These are phyloP conservation scores for Myanophis thanlyinensis DNA, from an alignment of 2,113 vertebrate genomes.

Conservation along the genomic window DNA sequence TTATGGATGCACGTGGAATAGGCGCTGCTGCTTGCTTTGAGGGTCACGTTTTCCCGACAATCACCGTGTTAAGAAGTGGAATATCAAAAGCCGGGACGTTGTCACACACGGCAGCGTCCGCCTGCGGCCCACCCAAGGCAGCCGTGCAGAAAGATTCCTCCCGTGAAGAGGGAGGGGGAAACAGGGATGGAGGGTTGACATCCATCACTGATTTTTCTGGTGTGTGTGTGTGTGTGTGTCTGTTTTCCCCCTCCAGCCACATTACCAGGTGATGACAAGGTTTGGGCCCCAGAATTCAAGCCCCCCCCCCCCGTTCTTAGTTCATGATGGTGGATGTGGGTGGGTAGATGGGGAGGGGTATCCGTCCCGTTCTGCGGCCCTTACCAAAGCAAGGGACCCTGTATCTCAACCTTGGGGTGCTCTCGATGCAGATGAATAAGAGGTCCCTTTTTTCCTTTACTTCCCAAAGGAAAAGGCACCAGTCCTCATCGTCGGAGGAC, in stretches of 20 bases:
- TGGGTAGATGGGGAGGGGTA: background rate
- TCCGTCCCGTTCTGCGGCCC: background rate
- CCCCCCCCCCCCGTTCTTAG: background rate
- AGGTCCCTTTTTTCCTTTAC: too few relatives aligned
- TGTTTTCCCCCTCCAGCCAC: too few relatives aligned
- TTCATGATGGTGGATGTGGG: background rate
- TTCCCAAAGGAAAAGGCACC: background rate
- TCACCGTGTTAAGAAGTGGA: background rate
- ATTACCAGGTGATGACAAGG: background rate
- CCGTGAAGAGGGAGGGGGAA: background rate
- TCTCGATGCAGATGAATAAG: background rate
- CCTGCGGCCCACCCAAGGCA: background rate
- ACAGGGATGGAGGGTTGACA: accelerated
- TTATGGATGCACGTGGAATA: background rate
- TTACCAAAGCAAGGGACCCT: background rate
- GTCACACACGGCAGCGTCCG: background rate
- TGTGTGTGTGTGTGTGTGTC: too few relatives aligned
- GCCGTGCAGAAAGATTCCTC: background rate
- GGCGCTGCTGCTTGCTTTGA: too few relatives aligned
- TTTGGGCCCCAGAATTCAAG: background rate
- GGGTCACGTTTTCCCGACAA: background rate
- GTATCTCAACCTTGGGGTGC: background rate
- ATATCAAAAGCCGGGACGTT: background rate
- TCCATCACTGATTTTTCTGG: too few relatives aligned
- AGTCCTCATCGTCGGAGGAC: background rate